Evolutionary conservation across 2,888 invertebrate genomes (phyloP).

Genomic region (Spodoptera picta): DNA sequence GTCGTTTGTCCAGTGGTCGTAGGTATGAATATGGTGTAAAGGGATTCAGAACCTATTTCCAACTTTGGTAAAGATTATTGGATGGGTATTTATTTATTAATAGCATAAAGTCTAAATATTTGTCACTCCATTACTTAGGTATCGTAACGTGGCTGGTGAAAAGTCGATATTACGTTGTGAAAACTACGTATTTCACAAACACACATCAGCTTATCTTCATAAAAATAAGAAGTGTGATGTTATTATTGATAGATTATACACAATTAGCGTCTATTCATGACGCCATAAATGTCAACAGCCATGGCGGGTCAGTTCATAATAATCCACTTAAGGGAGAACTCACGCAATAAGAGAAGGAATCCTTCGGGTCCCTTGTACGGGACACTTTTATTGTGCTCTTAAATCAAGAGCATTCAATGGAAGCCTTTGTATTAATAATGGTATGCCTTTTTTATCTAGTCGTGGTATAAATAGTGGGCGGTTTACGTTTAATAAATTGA

Average conservation of each 20-base stretch:
- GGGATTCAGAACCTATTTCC: no score
- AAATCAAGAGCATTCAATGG: constrained; percentile 33
- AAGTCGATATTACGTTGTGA: no score
- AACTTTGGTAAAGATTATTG: no score
- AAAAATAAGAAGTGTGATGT: no score
- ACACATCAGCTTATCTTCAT: no score
- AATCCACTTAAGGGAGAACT: constrained; percentile 54
- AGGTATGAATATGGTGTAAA: no score
- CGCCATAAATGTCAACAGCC: constrained; percentile 46
- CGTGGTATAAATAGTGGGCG: constrained; percentile 12
- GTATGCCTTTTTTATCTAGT: constrained; percentile 30
- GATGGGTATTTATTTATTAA: no score
- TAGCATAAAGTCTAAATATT: no score
- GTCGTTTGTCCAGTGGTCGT: no score
- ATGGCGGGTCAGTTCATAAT: constrained; percentile 32
- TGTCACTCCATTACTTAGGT: no score
- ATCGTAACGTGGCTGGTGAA: no score
- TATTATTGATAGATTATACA: constrained; percentile 37
- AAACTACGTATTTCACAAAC: no score
- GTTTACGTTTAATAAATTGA: constrained; percentile 3
- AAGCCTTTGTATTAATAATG: constrained; percentile 29
- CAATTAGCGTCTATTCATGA: constrained; percentile 44
- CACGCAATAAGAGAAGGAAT: constrained; percentile 49
- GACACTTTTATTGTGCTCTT: constrained; percentile 41
- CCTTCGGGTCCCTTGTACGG: constrained; percentile 30